Evolutionary conservation across 1,140 invertebrate genomes (phyloP), one percentile per base, ranked within the genome.

Genomic region (Drosophila athabasca): DNA sequence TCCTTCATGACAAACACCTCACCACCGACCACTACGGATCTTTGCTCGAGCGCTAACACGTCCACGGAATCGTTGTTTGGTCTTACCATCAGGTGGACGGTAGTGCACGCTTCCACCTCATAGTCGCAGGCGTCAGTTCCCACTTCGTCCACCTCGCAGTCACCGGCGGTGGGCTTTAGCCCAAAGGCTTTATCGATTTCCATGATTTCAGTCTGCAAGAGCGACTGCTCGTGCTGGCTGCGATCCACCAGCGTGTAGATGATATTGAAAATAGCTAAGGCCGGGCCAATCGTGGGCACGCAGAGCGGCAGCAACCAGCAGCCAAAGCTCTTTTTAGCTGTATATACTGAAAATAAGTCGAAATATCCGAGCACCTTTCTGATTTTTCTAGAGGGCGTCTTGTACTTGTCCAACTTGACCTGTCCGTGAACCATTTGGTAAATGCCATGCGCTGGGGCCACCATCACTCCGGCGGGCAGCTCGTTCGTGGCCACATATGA

Each of bases 161-260:
- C 4, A 3, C 4, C 24, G 24, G 24, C 5, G 24, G 24, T 0
- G 1, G 24, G 5, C 24, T n/a, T n/a, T n/a, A 5, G 24, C 2
- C 3, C 24, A 3, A 24, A 4, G 24, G 24, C 24, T 24, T 24
- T 24, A 5, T 24, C 24, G 24, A 5, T 4, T 6, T 26, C 24
- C 4, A 4, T 5, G 0, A 26, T 8, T 29, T 29, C 29, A 29
- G 0, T 29, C 29, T 29, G 26, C 26, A 3, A 6, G 26, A 29
- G 90, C 0, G 87, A 76, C 49, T 91, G 90, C 43, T 91, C 90
- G 17, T 91, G 90, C 24, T 54, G 55, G 52, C 55, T 69, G 35
- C 90, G 87, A 84, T 90, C 84, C 3, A 45, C 49, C 43, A 91
- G 50, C 26, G 39, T 24, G 17, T 19, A 19, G 17, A 19, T 68